Conservation (phyloP, 2,113 vertebrate genomes). For the Oncorhynchus mykiss region DNA sequence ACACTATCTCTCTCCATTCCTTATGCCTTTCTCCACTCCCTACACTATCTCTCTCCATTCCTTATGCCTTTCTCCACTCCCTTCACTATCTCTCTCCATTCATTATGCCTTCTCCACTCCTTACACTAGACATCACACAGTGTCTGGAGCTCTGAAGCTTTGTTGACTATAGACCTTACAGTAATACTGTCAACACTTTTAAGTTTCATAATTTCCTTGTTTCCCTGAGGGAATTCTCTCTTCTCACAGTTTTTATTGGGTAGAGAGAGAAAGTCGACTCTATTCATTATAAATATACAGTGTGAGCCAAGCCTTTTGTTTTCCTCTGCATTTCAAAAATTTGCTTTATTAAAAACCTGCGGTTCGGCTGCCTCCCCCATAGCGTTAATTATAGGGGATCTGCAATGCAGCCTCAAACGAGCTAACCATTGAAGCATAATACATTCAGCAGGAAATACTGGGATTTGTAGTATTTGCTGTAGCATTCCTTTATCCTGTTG, state of each 20-base stretch:
- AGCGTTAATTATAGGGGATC: background rate
- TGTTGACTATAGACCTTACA: background rate
- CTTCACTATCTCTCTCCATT: background rate
- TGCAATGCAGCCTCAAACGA: no score
- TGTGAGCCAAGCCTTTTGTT: background rate
- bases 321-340: background rate
- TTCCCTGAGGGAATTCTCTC: background rate
- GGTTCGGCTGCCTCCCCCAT: background rate
- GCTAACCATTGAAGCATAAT: no score
- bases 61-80: no score
- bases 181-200: background rate
- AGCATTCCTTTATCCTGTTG: no score
- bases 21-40: background rate
- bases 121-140: background rate
- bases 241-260: background rate
- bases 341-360: constrained; percentile 5
- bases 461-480: no score
- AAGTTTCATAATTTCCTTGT: background rate
- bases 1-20: background rate
- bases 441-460: no score
- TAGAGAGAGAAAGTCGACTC: background rate
- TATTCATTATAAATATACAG: background rate
- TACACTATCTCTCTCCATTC: background rate
- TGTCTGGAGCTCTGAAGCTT: background rate
- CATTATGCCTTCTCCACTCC: background rate